Evolutionary conservation across 2,888 invertebrate species (phyloP).

Genomic region (Ennomos quercinarius): DNA sequence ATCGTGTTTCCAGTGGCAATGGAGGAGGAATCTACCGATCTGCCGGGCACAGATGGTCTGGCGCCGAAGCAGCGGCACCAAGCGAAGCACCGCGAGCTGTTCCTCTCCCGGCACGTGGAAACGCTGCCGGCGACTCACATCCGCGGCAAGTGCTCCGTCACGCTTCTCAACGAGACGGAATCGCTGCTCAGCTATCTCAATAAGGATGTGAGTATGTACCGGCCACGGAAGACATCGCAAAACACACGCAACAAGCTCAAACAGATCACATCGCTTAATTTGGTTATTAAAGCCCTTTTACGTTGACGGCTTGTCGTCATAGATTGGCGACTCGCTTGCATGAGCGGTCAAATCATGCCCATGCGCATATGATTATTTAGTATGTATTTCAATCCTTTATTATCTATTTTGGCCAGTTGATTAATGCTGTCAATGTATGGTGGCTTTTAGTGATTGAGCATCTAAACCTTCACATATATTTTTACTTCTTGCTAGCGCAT

Average conservation of each 20-base stretch:
- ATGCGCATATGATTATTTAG: too few species aligned
- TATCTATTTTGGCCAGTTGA: too few species aligned
- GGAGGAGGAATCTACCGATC: constrained; percentile 87
- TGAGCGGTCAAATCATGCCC: too few species aligned
- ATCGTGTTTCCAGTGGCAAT: constrained; percentile 86
- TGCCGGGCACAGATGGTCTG: constrained; percentile 87
- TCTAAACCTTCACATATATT: too few species aligned
- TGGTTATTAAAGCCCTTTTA: too few species aligned
- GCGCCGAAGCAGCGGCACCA: constrained; percentile 96
- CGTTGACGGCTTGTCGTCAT: too few species aligned
- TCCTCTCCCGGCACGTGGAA: constrained; percentile 98
- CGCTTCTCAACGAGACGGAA: constrained; percentile 99
- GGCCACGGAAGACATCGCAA: constrained; percentile 41
- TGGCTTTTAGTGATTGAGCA: too few species aligned
- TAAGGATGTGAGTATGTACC: constrained; percentile 93
- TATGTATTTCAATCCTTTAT: too few species aligned
- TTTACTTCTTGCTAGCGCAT: too few species aligned
- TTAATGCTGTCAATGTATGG: too few species aligned
- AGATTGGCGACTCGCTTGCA: too few species aligned
- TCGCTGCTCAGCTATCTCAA: constrained; percentile 97
- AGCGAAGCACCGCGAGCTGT: constrained; percentile 98
- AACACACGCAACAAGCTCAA: not conserved
- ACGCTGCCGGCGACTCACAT: constrained; percentile 99
- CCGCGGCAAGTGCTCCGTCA: constrained; percentile 99
- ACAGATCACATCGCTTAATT: too few species aligned